Percentiles rank a stretch among this genome's conserved stretches.
Conservation (phyloP, 1,140 invertebrate species). For the Camponotus vicinus region DNA sequence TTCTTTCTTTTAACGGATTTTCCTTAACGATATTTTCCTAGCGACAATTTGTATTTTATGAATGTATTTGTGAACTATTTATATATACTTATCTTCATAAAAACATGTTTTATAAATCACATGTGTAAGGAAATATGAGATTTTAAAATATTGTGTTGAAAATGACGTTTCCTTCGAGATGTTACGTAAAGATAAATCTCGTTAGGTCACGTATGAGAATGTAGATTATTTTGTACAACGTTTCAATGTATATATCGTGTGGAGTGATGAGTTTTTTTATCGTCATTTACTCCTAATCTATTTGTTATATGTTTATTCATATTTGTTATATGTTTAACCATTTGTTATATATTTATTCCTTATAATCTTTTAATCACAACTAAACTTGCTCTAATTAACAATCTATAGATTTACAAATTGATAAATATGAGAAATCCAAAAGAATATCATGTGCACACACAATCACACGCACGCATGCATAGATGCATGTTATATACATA, state of each 20-base stretch:
- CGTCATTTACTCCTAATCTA: neutral
- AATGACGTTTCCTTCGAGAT: neutral
- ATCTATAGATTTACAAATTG: neutral
- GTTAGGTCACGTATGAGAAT: neutral
- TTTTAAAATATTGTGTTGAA: neutral
- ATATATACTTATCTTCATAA: neutral
- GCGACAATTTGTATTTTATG: neutral
- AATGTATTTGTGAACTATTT: too few relatives aligned
- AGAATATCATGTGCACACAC: neutral
- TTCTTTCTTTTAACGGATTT: neutral
- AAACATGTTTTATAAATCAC: constrained; percentile 2
- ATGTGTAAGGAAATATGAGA: neutral
- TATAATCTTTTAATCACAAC: neutral
- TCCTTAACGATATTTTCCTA: neutral
- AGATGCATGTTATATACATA: too few relatives aligned
- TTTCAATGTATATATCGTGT: constrained; percentile 32
- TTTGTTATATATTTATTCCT: constrained; percentile 4
- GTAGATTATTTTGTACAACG: constrained; percentile 34
- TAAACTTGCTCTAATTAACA: neutral
- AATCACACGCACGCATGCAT: too few relatives aligned
- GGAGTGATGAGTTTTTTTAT: neutral
- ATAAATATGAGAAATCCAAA: neutral
- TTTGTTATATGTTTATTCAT: neutral
- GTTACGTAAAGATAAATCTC: constrained; percentile 6
- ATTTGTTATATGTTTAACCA: neutral